Evolutionary conservation across 2,888 invertebrate species (phyloP).

Genomic region (Mythimna vitellina): DNA sequence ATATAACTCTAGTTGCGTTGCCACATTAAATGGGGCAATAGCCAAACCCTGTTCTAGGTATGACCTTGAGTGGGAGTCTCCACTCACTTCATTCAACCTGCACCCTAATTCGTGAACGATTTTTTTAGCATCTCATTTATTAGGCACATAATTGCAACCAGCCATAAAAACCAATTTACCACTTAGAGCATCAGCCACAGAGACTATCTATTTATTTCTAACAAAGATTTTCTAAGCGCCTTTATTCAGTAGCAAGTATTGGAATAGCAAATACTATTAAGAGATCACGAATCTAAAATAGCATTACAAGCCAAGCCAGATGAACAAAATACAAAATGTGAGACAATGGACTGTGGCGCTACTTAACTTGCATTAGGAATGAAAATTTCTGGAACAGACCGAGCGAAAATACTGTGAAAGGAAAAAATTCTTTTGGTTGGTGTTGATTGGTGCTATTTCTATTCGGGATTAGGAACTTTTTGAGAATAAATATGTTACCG

Average conservation of each 20-base stretch:
- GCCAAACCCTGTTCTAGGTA: no score
- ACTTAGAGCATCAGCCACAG: constrained; percentile 8
- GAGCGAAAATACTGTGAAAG: constrained; percentile 32
- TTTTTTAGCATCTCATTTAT: no score
- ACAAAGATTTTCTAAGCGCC: constrained; percentile 65
- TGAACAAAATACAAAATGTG: constrained; percentile 76
- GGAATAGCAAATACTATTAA: constrained; percentile 82
- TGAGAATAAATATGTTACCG: no score
- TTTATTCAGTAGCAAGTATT: constrained; percentile 75
- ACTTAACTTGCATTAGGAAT: constrained; percentile 67
- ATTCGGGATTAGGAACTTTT: background rate
- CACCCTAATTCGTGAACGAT: no score
- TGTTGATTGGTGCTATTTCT: background rate
- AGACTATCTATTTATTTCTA: constrained; percentile 52
- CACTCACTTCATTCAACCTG: no score
- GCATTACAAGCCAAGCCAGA: constrained; percentile 73
- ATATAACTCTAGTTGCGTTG: no score
- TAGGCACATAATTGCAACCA: background rate
- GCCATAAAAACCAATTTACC: constrained; percentile 1
- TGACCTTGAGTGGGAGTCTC: no score
- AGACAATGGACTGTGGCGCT: constrained; percentile 75
- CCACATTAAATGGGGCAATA: no score
- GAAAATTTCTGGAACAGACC: constrained; percentile 45
- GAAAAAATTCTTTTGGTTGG: background rate
- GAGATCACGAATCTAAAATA: constrained; percentile 87